These are phyloP conservation scores for Nematopogon swammerdamellus DNA, from an alignment of 2,888 invertebrate species.

Conservation along the genomic window DNA sequence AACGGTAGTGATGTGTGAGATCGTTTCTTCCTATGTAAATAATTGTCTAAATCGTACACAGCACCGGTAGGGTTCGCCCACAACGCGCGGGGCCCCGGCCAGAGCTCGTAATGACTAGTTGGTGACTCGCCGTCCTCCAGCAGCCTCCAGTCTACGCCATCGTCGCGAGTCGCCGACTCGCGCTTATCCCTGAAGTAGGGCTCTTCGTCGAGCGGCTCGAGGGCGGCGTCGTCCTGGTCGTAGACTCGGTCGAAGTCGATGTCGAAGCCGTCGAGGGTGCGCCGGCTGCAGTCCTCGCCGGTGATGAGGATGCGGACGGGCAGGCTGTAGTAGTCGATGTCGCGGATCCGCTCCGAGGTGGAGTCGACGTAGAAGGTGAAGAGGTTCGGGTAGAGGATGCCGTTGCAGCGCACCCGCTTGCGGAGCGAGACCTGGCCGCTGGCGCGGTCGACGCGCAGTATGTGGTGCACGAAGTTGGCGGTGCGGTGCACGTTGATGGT, in stretches of 20 bases:
- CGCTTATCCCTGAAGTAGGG: conserved; percentile 33
- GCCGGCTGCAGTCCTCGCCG: conserved; percentile 66
- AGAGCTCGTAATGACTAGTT: conserved; percentile 47
- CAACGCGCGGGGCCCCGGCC: conserved; percentile 49
- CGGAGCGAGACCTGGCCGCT: conserved; percentile 72
- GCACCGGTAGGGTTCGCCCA: conserved; percentile 55
- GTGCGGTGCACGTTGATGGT: conserved; percentile 77
- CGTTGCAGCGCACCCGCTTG: conserved; percentile 72
- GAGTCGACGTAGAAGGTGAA: conserved; percentile 88
- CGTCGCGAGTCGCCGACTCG: conserved; percentile 24
- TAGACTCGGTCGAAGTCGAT: conserved; percentile 57
- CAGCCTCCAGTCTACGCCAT: conserved; percentile 44
- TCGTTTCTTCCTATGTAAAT: conserved; percentile 49
- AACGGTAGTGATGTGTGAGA: conserved; percentile 39
- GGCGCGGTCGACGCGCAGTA: conserved; percentile 71
- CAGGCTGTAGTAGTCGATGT: conserved; percentile 80
- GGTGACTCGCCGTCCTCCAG: conserved; percentile 39
- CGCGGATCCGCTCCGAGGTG: conserved; percentile 71
- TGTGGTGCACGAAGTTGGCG: conserved; percentile 76
- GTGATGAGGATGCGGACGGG: conserved; percentile 73
- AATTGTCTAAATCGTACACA: conserved; percentile 43
- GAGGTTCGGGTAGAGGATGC: conserved; percentile 77
- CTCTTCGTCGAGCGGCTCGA: conserved; percentile 40
- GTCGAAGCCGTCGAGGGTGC: conserved; percentile 59
- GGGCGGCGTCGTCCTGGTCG: conserved; percentile 45